Conservation (phyloP, 2,797 vertebrate species). For the Onychomys leucogaster region DNA sequence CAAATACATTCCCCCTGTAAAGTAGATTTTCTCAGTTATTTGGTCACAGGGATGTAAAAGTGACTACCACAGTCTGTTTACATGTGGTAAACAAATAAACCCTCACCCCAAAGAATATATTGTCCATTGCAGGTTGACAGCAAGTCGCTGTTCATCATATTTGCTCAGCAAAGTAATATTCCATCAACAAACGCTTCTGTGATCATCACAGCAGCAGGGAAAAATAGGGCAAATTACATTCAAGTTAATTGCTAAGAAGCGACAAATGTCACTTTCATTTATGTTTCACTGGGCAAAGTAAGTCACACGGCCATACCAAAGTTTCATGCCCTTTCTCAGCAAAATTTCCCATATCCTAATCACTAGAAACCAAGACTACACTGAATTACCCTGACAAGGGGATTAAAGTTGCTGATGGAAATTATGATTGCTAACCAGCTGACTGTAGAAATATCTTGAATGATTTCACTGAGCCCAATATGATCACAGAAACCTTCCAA, state of each 20-base stretch:
- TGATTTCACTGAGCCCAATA: neutral
- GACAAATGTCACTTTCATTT: neutral
- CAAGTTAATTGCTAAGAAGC: neutral
- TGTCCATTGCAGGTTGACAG: neutral
- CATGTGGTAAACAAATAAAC: neutral
- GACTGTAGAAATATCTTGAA: neutral
- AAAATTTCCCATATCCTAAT: neutral
- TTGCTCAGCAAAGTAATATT: neutral
- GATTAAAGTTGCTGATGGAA: neutral
- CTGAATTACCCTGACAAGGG: neutral
- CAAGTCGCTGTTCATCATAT: neutral
- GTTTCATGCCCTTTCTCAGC: neutral
- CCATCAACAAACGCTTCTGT: neutral
- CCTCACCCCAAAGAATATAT: neutral
- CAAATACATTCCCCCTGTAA: neutral
- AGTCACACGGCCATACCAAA: neutral
- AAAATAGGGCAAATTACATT: neutral
- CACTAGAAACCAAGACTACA: neutral
- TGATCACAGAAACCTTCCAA: neutral
- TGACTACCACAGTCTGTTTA: neutral
- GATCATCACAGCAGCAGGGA: neutral
- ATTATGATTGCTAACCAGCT: neutral
- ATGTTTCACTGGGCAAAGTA: neutral
- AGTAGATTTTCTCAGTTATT: neutral
- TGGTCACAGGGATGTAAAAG: neutral